These are phyloP conservation scores for Drosophila diplacantha DNA, from an alignment of 2,888 invertebrate species.

Conservation along the genomic window DNA sequence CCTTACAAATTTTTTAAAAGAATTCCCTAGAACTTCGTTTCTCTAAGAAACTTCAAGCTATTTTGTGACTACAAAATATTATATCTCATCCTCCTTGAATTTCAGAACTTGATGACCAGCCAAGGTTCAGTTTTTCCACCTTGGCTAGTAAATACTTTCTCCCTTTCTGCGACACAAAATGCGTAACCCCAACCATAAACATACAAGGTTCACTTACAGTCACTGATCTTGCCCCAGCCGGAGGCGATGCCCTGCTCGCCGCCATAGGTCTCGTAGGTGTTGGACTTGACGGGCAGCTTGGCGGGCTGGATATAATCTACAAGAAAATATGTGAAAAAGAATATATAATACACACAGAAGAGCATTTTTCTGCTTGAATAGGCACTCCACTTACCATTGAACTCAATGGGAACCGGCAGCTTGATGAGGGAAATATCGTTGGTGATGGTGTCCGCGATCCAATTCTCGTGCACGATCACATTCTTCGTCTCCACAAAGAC, in stretches of 20 bases:
- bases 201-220: slow-evolving; percentile 51
- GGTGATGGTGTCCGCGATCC: slow-evolving; percentile 64
- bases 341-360: background rate
- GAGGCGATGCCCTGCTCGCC: slow-evolving; percentile 64
- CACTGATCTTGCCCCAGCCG: slow-evolving; percentile 73
- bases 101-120: background rate
- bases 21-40: too few species aligned
- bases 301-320: slow-evolving; percentile 59
- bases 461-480: slow-evolving; percentile 75
- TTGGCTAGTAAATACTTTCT: slow-evolving; percentile 3
- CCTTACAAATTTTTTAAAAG: too few species aligned
- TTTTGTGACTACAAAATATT: background rate
- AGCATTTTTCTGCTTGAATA: too few species aligned
- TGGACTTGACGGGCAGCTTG: slow-evolving; percentile 56
- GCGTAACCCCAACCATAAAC: background rate
- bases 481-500: slow-evolving; percentile 51
- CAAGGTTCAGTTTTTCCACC: background rate
- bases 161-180: background rate
- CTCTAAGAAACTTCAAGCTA: background rate
- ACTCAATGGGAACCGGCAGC: slow-evolving; percentile 73
- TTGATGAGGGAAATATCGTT: slow-evolving; percentile 79
- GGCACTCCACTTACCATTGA: slow-evolving; percentile 70
- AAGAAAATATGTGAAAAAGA: background rate
- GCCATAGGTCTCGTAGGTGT: slow-evolving; percentile 50
- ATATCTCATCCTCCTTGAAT: too few species aligned